Percentiles rank a stretch among this genome's conserved stretches.
phyloP scores from a whole-genome alignment of 2,113 vertebrate genomes.

The Pan paniscus region DNA sequence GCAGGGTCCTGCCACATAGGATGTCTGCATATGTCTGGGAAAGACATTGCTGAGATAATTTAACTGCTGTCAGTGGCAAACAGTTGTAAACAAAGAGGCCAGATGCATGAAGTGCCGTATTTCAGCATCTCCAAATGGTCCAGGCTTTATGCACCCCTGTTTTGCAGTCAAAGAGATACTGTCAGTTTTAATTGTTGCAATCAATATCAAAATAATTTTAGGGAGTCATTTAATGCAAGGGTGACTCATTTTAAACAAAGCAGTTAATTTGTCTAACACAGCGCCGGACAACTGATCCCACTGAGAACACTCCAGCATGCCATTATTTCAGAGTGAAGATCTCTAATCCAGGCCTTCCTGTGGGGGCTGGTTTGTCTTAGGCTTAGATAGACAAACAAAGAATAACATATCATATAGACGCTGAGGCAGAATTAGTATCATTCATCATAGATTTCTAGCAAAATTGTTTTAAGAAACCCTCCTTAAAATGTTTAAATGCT shows the following conservation, averaged over 20 bases:
- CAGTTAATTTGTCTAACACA: background rate
- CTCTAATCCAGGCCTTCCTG: background rate
- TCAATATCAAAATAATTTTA: background rate
- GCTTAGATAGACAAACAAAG: background rate
- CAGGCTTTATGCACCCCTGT: fast-evolving
- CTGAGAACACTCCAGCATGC: fast-evolving
- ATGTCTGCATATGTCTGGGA: fast-evolving
- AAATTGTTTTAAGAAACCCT: background rate
- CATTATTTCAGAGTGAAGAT: fast-evolving
- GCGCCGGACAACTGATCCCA: fast-evolving
- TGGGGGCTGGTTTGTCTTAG: fast-evolving
- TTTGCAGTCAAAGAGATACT: background rate
- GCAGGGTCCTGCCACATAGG: background rate
- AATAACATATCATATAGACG: background rate
- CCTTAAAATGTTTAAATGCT: background rate
- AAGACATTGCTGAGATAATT: background rate
- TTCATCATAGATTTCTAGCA: background rate
- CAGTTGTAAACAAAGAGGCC: background rate
- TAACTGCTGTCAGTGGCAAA: background rate
- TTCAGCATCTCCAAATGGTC: background rate
- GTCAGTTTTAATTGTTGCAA: background rate
- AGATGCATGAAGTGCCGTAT: fast-evolving
- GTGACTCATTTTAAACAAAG: background rate
- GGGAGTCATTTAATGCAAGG: background rate
- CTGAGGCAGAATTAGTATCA: background rate